phyloP scores from a whole-genome alignment of 1,140 invertebrate species.

The Adelges cooleyi region DNA sequence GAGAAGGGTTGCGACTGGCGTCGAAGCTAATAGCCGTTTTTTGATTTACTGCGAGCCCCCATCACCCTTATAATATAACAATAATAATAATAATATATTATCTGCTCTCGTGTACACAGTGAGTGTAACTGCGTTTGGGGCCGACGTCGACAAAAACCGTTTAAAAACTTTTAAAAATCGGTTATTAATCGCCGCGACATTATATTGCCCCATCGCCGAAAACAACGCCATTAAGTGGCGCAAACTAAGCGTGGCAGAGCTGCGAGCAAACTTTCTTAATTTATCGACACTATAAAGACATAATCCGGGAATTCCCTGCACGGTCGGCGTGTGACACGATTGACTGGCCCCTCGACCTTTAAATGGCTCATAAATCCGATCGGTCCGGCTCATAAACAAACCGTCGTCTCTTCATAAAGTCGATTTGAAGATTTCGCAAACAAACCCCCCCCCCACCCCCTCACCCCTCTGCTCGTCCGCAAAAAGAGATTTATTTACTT shows the following conservation, averaged over 20 bases:
- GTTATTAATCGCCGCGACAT: slow-evolving; percentile 9
- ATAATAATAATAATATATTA: no score
- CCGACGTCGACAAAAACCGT: not conserved
- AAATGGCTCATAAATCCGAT: slow-evolving; percentile 25
- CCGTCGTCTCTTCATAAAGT: slow-evolving; percentile 12
- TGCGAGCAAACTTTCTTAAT: slow-evolving; percentile 16
- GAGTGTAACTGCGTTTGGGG: no score
- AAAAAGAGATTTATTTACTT: no score
- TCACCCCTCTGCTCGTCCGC: no score
- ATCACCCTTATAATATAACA: no score
- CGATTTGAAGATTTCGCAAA: slow-evolving; percentile 27
- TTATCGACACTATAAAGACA: slow-evolving; percentile 27
- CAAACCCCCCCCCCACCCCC: no score
- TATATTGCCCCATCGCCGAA: not conserved
- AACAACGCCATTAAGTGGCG: slow-evolving; percentile 18
- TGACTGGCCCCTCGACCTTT: slow-evolving; percentile 4
- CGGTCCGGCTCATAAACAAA: slow-evolving; percentile 13
- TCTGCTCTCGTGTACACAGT: no score
- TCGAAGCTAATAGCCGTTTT: no score
- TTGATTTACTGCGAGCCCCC: no score
- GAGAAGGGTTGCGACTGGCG: no score
- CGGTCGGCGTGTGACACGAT: slow-evolving; percentile 12
- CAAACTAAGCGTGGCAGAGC: not conserved
- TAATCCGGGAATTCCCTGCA: slow-evolving; percentile 1
- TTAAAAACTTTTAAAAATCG: slow-evolving; percentile 22